A percentile compares a stretch with the other conserved stretches of the same genome.
These are phyloP conservation scores for Lasioglossum leucozonium DNA, from an alignment of 2,888 invertebrate genomes.

Conservation along the genomic window DNA sequence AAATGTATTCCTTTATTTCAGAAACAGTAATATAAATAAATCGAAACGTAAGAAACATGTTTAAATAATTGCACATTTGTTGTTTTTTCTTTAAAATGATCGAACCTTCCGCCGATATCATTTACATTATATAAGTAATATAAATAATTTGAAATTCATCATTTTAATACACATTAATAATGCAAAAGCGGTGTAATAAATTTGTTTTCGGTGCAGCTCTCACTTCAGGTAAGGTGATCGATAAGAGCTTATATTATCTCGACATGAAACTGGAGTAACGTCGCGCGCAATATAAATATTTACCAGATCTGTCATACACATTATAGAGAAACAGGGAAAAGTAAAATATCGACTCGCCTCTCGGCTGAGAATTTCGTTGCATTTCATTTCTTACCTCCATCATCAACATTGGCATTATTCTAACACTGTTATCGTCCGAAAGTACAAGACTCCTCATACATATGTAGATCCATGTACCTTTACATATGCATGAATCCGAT, in stretches of 20 bases:
- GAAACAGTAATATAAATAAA: no score
- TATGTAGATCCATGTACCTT: conserved; percentile 27
- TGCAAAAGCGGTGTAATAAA: not conserved
- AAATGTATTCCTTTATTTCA: no score
- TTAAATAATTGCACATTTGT: no score
- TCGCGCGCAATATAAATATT: not conserved
- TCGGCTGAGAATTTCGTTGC: not conserved
- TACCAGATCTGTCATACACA: not conserved
- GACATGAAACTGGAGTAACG: not conserved
- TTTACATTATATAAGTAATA: no score
- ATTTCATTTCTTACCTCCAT: not conserved
- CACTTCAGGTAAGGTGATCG: not conserved
- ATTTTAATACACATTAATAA: not conserved
- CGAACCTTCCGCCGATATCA: no score
- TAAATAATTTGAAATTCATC: not conserved
- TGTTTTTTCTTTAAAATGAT: no score
- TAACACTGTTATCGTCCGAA: conserved; percentile 29
- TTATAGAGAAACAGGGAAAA: not conserved
- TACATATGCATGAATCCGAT: conserved; percentile 62
- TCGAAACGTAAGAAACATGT: no score
- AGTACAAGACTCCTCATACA: conserved; percentile 52
- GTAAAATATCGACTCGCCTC: not conserved
- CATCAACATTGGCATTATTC: conserved; percentile 10
- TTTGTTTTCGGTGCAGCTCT: no score
- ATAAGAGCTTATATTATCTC: not conserved